Conservation (phyloP, 1,140 invertebrate genomes). For the Trigoniulus corallinus region DNA sequence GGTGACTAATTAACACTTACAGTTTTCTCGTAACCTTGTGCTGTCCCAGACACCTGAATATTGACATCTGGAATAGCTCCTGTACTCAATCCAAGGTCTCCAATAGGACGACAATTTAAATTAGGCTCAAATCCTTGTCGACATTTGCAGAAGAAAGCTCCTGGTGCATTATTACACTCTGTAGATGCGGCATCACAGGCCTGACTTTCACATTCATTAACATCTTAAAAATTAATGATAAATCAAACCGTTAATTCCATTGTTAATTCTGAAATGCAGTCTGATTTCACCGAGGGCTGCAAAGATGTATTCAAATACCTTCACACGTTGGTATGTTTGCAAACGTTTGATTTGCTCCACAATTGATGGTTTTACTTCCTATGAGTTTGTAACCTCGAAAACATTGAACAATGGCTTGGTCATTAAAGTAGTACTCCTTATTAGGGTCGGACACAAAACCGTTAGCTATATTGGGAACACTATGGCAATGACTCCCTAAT, state of each 20-base stretch:
- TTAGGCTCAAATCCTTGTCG: slow-evolving; percentile 65
- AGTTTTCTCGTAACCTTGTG: slow-evolving; percentile 61
- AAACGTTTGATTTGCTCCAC: slow-evolving; percentile 69
- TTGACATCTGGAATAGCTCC: slow-evolving; percentile 77
- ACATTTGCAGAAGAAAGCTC: slow-evolving; percentile 84
- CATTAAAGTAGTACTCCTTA: slow-evolving; percentile 63
- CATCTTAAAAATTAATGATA: slow-evolving; percentile 35
- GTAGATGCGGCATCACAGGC: slow-evolving; percentile 81
- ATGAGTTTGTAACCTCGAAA: slow-evolving; percentile 70
- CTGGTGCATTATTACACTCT: slow-evolving; percentile 75
- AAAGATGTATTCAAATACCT: slow-evolving; percentile 25
- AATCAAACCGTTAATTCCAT: not conserved
- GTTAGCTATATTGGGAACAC: slow-evolving; percentile 65
- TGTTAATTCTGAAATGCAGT: not conserved
- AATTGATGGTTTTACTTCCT: slow-evolving; percentile 72
- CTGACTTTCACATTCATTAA: slow-evolving; percentile 72
- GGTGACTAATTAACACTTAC: slow-evolving; percentile 29
- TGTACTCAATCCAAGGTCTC: slow-evolving; percentile 70
- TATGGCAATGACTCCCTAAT: slow-evolving; percentile 54
- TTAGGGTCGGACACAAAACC: slow-evolving; percentile 61
- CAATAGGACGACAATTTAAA: slow-evolving; percentile 71
- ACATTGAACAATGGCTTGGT: slow-evolving; percentile 83
- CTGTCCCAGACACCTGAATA: slow-evolving; percentile 65
- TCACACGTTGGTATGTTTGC: slow-evolving; percentile 68
- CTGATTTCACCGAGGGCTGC: not conserved